phyloP scores from a whole-genome alignment of 2,797 vertebrate genomes.

The Pseudomugil gertrudae region DNA sequence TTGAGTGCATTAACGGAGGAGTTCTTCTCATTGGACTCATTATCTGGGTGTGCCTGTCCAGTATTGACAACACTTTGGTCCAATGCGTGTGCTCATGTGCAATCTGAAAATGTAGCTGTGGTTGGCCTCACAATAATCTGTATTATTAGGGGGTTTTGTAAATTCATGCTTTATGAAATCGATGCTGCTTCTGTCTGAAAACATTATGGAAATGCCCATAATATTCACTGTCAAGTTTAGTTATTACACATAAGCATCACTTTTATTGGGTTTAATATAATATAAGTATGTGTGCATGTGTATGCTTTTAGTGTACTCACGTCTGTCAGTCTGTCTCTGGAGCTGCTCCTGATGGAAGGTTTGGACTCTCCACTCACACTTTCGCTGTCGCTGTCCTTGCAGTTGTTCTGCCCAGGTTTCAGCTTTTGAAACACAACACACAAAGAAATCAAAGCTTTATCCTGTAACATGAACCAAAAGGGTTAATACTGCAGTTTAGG shows the following conservation, averaged over 20 bases:
- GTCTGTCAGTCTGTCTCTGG: conserved; percentile 91
- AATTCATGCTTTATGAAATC: not conserved
- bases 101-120: not conserved
- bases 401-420: conserved; percentile 91
- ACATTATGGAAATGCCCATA: no score
- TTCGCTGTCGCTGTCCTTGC: conserved; percentile 92
- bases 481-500: conserved; percentile 43
- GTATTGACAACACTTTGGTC: not conserved
- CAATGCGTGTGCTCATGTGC: not conserved
- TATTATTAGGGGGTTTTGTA: not conserved
- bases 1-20: not conserved
- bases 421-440: conserved; percentile 82
- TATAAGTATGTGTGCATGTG: not conserved
- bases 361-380: conserved; percentile 89
- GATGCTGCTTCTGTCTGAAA: not conserved
- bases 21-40: no score
- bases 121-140: not conserved
- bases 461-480: conserved; percentile 34
- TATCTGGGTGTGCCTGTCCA: not conserved
- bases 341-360: conserved; percentile 89
- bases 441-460: conserved; percentile 40
- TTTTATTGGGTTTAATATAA: not conserved
- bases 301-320: conserved; percentile 77
- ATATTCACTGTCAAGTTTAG: no score
- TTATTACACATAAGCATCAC: accelerated